These are phyloP conservation scores for Phrynocephalus guinanensis DNA, from an alignment of 2,797 vertebrate species.

Conservation along the genomic window DNA sequence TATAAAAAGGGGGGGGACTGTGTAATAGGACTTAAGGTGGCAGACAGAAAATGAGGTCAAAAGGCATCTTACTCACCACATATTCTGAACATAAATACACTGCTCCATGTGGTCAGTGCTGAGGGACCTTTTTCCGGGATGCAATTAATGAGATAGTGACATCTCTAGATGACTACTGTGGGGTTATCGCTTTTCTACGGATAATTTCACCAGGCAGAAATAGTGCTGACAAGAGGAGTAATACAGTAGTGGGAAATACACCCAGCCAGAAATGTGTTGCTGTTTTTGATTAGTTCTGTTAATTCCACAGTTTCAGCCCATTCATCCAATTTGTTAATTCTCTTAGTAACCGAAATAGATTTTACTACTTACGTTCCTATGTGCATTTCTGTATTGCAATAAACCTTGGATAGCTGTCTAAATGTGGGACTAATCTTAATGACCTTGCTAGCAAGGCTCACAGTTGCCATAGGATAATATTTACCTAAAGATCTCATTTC, in stretches of 20 bases:
- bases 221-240: not conserved
- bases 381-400: not conserved
- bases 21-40: not conserved
- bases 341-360: not conserved
- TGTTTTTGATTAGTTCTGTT: not conserved
- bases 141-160: slow-evolving; percentile 33
- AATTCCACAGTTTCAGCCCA: too few relatives aligned
- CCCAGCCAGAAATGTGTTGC: not conserved
- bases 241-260: not conserved
- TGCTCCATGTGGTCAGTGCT: not conserved
- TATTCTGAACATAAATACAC: not conserved
- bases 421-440: not conserved
- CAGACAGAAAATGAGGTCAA: not conserved
- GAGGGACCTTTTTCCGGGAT: not conserved
- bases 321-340: not conserved
- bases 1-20: accelerated
- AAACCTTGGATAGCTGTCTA: not conserved
- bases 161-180: not conserved
- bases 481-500: not conserved
- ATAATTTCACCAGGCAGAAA: slow-evolving; percentile 35
- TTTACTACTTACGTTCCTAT: not conserved
- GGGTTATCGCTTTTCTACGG: not conserved
- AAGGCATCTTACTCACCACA: slow-evolving; percentile 12
- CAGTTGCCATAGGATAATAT: not conserved
- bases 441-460: not conserved